A percentile compares a stretch with the other conserved stretches of the same genome.
Conservation (phyloP, 2,888 invertebrate genomes). For the Cacoxenus indagator region DNA sequence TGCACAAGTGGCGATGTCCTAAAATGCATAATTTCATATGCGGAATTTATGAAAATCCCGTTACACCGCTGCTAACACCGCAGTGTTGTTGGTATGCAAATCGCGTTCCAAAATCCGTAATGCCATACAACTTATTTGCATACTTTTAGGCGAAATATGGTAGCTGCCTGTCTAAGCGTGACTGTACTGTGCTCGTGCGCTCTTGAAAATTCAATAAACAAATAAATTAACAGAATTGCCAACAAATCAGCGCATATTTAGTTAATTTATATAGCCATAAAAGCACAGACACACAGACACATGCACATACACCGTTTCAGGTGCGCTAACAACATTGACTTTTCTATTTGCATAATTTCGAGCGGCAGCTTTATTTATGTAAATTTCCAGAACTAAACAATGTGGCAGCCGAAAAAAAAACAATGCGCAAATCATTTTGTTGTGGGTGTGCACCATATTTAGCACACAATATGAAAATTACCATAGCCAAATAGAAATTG, state of each 20-base stretch:
- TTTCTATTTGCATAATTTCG: conserved; percentile 7
- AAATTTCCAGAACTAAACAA: neutral
- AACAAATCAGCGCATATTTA: conserved; percentile 49
- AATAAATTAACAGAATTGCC: conserved; percentile 52
- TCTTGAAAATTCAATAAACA: conserved; percentile 44
- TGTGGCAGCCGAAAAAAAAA: neutral
- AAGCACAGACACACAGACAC: neutral
- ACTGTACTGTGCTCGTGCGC: too few relatives aligned
- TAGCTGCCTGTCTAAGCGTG: neutral
- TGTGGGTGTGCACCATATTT: neutral
- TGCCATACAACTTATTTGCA: neutral
- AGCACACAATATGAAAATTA: neutral
- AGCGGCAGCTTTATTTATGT: neutral
- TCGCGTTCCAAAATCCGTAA: neutral
- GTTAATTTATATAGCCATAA: conserved; percentile 44
- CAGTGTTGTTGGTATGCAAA: neutral
- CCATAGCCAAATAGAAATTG: neutral
- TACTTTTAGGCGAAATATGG: neutral
- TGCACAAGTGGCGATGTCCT: neutral
- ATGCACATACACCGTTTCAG: neutral
- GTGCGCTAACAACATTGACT: neutral
- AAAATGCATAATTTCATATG: neutral
- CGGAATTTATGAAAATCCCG: neutral
- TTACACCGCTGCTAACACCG: neutral
- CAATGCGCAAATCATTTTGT: neutral